These are phyloP conservation scores for Bufotes viridis DNA, from an alignment of 2,797 vertebrate genomes.

Conservation along the genomic window DNA sequence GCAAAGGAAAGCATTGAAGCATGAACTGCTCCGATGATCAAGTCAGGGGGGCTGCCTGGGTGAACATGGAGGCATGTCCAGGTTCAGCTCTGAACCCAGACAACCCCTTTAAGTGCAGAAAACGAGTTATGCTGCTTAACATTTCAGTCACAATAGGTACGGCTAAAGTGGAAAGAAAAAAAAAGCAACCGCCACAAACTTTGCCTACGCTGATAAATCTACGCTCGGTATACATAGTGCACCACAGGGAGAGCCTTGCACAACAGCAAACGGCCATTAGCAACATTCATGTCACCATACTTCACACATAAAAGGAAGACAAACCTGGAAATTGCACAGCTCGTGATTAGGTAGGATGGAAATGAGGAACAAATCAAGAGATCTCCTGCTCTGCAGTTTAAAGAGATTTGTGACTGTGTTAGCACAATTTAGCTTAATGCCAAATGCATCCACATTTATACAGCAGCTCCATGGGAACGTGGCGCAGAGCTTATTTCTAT, in stretches of 20 bases:
- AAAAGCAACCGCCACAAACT: not conserved
- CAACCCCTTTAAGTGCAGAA: too few relatives aligned
- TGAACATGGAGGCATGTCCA: too few relatives aligned
- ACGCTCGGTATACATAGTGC: not conserved
- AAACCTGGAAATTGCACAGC: constrained; percentile 30
- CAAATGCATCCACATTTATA: constrained; percentile 47
- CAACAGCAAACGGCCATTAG: constrained; percentile 29
- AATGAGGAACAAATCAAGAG: constrained; percentile 39
- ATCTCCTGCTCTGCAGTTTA: constrained; percentile 43
- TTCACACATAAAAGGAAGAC: constrained; percentile 33
- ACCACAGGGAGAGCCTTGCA: constrained; percentile 22
- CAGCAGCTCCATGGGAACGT: constrained; percentile 36
- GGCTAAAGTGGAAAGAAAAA: not conserved
- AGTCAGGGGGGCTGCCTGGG: too few relatives aligned
- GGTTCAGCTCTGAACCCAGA: too few relatives aligned
- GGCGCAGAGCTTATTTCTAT: constrained; percentile 18
- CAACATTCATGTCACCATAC: constrained; percentile 25
- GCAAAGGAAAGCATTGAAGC: too few relatives aligned
- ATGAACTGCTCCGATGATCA: too few relatives aligned
- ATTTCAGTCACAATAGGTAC: not conserved
- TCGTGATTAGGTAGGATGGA: constrained; percentile 40
- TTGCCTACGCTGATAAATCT: not conserved
- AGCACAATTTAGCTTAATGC: constrained; percentile 55
- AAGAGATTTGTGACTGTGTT: constrained; percentile 46
- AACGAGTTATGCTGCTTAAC: too few relatives aligned